These are phyloP conservation scores for Asarcornis scutulata DNA, from an alignment of 2,113 vertebrate species.

Conservation along the genomic window DNA sequence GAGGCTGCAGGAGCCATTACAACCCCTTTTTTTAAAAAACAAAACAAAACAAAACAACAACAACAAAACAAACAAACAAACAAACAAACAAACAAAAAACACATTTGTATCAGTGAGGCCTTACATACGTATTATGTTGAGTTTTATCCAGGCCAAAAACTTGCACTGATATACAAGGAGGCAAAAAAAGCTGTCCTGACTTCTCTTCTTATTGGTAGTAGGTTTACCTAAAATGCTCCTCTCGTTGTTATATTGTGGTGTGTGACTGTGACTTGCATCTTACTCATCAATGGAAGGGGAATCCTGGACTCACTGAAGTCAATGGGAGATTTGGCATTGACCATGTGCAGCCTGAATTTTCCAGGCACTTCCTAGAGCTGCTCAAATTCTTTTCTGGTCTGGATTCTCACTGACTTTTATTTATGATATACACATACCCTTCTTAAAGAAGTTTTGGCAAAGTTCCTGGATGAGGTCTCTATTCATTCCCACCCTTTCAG, in stretches of 20 bases:
- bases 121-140: neutral
- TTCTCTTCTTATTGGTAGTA: neutral
- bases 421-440: neutral
- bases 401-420: neutral
- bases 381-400: slow-evolving; percentile 11
- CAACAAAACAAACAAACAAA: neutral
- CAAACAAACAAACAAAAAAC: no score
- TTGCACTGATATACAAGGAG: neutral
- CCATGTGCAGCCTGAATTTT: slow-evolving; percentile 4
- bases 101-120: neutral
- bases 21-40: neutral
- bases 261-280: neutral
- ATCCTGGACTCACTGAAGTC: neutral
- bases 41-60: no score
- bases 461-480: neutral
- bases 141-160: neutral
- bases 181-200: neutral
- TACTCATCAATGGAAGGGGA: neutral
- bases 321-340: neutral
- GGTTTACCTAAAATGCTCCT: neutral
- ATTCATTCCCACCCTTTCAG: slow-evolving; percentile 11
- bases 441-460: slow-evolving; percentile 28
- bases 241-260: neutral
- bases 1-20: neutral
- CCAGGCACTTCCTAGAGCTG: neutral